Percentiles rank a stretch among this genome's conserved stretches.
These are phyloP conservation scores for Trisateles emortualis DNA, from an alignment of 2,888 invertebrate genomes.

Conservation along the genomic window DNA sequence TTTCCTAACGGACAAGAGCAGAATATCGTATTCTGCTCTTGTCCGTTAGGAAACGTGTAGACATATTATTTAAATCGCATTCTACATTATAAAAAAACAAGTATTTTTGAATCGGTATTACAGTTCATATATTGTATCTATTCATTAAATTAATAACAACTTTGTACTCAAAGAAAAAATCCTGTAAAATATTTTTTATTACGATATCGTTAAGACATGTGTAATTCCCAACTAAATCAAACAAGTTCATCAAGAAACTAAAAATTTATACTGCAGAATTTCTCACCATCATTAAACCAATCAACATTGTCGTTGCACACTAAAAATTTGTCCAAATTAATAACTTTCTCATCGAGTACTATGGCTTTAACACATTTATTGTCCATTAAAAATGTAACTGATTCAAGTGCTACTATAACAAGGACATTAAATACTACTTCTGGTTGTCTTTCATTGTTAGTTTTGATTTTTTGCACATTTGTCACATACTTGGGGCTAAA, in stretches of 20 bases:
- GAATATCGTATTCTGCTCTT: too few species aligned
- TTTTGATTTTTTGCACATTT: constrained; percentile 74
- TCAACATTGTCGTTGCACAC: constrained; percentile 41
- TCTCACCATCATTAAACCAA: constrained; percentile 58
- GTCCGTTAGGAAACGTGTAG: too few species aligned
- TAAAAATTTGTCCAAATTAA: constrained; percentile 73
- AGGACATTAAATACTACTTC: constrained; percentile 80
- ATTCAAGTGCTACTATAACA: constrained; percentile 63
- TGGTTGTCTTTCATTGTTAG: constrained; percentile 69
- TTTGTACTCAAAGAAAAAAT: too few species aligned
- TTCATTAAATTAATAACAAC: not conserved
- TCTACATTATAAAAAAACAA: too few species aligned
- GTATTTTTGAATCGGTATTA: too few species aligned
- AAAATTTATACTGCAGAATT: constrained; percentile 56
- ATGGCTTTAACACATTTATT: constrained; percentile 65
- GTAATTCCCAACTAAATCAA: constrained; percentile 25
- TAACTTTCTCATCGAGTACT: constrained; percentile 75
- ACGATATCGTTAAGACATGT: not conserved
- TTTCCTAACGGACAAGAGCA: too few species aligned
- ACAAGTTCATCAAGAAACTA: constrained; percentile 47
- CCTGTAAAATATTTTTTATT: not conserved
- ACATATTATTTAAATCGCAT: too few species aligned
- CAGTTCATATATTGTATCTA: not conserved
- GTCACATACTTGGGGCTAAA: constrained; percentile 57
- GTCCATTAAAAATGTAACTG: constrained; percentile 80